Evolutionary conservation across 2,113 vertebrate species (phyloP), one percentile per base, ranked within the genome.

Genomic region (Ptychochromis oligacanthus): DNA sequence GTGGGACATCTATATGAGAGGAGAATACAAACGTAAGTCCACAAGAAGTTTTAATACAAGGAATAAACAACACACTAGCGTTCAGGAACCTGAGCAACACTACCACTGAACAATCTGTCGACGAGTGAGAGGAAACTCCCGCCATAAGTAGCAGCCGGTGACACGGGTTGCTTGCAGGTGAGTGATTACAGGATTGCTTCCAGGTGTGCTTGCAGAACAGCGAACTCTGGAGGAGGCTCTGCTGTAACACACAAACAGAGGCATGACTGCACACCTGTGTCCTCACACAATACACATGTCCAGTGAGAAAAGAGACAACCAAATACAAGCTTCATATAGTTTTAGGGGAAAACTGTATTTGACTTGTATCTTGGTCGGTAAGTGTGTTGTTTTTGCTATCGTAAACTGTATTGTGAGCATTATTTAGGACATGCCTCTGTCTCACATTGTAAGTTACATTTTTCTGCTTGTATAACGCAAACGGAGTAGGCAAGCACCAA

Each of bases 191-290:
- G 13, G 36, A 40, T 64, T 0, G 22, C 14, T 64, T 64, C 11
- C 61, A 64, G 34, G 61, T 64, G n/a, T 64, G 61, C 61, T 64
- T 34, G 38, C 12, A 40, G 61, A 12, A 31, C 28, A 31, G 28
- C 28, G 28, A 31, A 40, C 14, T 64, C 36, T 64, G 61, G 36
- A 40, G 61, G 61, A 64, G 40, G 7, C n/a, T 64, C 61, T 20
- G 22, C 36, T 40, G 61, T 64, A 64, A 64, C 1, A 13, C 61
- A 40, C 7, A 40, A 13, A 38, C 61, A 40, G 61, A 38, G 61
- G 61, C 22, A 34, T 64, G 34, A 7, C 7, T 8, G 8, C 36
- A 38, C 36, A 70, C 43, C 1, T 0, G 5, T 28, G 14, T 49
- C 15, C 22, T 49, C 43, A 28, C 64, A 67, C 1, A 4, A 13